Evolutionary conservation across 2,797 vertebrate species (phyloP).

Genomic region (Pangasius larnaudii): DNA sequence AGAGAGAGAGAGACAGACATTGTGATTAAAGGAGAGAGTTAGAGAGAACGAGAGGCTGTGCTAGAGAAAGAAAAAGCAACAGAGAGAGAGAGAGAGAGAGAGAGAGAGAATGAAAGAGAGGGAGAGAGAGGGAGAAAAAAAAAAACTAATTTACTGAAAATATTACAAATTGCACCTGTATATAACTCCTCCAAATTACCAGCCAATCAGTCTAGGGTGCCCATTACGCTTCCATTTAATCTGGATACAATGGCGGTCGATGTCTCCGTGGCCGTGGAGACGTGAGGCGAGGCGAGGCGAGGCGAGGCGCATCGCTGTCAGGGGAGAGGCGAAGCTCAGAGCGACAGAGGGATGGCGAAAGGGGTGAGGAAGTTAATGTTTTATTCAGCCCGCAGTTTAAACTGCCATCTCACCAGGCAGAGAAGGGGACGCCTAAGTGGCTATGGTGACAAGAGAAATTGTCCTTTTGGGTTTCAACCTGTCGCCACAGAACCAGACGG

Average conservation of each 20-base stretch:
- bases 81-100: constrained; percentile 78
- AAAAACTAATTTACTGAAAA: constrained; percentile 99
- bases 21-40: constrained; percentile 76
- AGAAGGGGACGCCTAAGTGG: constrained; percentile 97
- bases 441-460: constrained; percentile 99
- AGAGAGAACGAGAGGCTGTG: constrained; percentile 60
- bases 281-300: constrained; percentile 84
- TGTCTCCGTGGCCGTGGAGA: constrained; percentile 95
- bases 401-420: constrained; percentile 89
- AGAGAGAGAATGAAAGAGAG: constrained; percentile 78
- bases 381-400: constrained; percentile 98
- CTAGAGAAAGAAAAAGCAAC: constrained; percentile 52
- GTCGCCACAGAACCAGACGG: constrained; percentile 90
- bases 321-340: constrained; percentile 88
- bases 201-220: constrained; percentile 99
- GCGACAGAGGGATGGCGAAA: constrained; percentile 61
- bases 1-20: constrained; percentile 75
- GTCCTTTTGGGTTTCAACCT: constrained; percentile 97
- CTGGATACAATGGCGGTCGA: constrained; percentile 99
- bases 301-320: constrained; percentile 91
- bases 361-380: constrained; percentile 85
- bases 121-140: constrained; percentile 80
- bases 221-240: constrained; percentile 99
- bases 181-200: constrained; percentile 99
- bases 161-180: constrained; percentile 99